Evolutionary conservation across 2,888 invertebrate species (phyloP), one percentile per base, ranked within the genome.

Genomic region (Pristionchus arcanus): DNA sequence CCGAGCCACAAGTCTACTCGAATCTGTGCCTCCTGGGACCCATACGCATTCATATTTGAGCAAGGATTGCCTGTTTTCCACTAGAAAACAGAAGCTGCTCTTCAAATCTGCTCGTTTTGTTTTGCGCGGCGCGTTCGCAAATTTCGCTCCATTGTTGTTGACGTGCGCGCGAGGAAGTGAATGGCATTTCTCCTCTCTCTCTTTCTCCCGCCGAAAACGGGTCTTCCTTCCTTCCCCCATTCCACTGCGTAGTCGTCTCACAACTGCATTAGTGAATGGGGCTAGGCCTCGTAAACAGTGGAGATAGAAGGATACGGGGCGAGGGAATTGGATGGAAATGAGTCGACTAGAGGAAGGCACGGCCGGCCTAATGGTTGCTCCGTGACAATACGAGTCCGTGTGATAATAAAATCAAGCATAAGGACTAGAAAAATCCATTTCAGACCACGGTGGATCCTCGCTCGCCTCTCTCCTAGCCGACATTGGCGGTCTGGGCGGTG

Each of bases 401-500:
- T 2, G 34, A 71, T 71, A 16, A 71, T 7, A 28, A 34, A 15
- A 15, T 71, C n/a, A 9, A 71, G 63, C 25, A 13, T 31, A 3
- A 1, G 13, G 66, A 4, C 28, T 11, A 21, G 66, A 66, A 66
- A 21, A 66, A 25, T 59, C 21, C 15, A 0, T 37, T 85, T 34
- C 37, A 85, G 84, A 85, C 59, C 71, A 53, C n/a, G 87, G 87
- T 2, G 87, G 87, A n/a, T 53, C 49, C 9, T 55, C 34, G 9
- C 71, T 88, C 25, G 87, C 87, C 53, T 71, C 87, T 15, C 87
- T 88, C 13, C 87, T 88, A 21, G 87, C 87, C 74, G 87, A 88
- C 21, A 88, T 88, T 31, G 87, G 87, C 11, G 87, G 92, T 89
- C 90, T 92, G 88, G 90, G 90, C 25, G 90, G 85, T n/a, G 90